These are phyloP conservation scores for Druceiella hillmani DNA, from an alignment of 2,888 invertebrate genomes.

Conservation along the genomic window DNA sequence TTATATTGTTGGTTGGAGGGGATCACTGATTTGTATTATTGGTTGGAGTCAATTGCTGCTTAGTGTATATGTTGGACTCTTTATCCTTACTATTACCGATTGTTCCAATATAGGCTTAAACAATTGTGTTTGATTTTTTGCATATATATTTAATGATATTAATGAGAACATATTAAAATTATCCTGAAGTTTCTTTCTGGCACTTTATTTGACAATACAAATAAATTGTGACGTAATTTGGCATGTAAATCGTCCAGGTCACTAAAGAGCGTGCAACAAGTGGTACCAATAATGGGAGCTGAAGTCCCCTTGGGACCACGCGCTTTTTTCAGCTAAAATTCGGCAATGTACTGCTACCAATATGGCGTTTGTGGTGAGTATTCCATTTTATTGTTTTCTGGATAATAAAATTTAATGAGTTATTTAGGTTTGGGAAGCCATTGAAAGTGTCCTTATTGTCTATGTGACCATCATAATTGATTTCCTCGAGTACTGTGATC, in stretches of 20 bases:
- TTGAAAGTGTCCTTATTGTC: no score
- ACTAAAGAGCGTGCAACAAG: conserved; percentile 11
- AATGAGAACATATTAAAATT: conserved; percentile 9
- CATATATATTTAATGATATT: conserved; percentile 8
- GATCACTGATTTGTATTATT: no score
- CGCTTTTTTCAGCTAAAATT: conserved; percentile 3
- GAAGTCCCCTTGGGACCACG: conserved; percentile 6
- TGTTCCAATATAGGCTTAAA: conserved; percentile 7
- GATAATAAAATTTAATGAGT: conserved; percentile 5
- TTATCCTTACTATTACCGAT: conserved; percentile 11
- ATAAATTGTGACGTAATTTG: conserved; percentile 9
- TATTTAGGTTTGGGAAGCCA: no score
- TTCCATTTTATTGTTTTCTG: conserved; percentile 8
- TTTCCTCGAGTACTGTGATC: no score
- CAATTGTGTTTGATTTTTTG: conserved; percentile 7
- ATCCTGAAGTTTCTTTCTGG: conserved; percentile 7
- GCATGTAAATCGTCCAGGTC: conserved; percentile 9
- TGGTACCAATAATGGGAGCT: conserved; percentile 3
- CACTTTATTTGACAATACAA: conserved; percentile 8
- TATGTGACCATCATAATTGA: no score
- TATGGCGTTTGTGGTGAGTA: conserved; percentile 6
- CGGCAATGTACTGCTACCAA: conserved; percentile 2
- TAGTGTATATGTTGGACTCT: conserved; percentile 12
- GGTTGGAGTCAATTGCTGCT: no score
- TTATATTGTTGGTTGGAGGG: conserved; percentile 9